Percentiles rank a stretch among this genome's conserved stretches.
Conservation (phyloP, 2,113 vertebrate species). For the Suncus etruscus region DNA sequence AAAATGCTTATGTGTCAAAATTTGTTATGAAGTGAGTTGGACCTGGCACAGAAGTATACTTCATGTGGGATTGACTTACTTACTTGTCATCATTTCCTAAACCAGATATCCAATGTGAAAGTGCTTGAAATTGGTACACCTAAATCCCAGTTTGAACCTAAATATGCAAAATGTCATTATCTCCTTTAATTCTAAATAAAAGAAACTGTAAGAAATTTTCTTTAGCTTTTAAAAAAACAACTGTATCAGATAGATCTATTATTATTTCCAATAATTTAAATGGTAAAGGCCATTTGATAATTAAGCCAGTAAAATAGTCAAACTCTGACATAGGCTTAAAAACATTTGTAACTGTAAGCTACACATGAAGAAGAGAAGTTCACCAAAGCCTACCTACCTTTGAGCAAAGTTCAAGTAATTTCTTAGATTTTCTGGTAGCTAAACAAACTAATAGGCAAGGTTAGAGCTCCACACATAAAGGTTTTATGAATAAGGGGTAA, state of each 20-base stretch:
- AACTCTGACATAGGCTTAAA: slow-evolving; percentile 36
- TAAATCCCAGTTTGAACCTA: slow-evolving; percentile 38
- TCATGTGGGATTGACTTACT: neutral
- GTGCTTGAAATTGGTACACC: slow-evolving; percentile 10
- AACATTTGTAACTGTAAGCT: neutral
- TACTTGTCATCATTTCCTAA: neutral
- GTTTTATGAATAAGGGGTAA: neutral
- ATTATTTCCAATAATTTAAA: slow-evolving; percentile 14
- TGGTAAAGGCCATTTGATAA: slow-evolving; percentile 29
- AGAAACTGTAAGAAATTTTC: neutral
- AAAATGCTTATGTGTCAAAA: neutral
- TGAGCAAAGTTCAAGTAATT: slow-evolving; percentile 39
- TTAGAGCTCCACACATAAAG: neutral
- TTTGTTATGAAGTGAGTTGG: slow-evolving; percentile 42
- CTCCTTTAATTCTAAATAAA: slow-evolving; percentile 48
- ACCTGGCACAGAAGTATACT: slow-evolving; percentile 22
- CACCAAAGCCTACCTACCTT: neutral
- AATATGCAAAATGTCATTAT: slow-evolving; percentile 2
- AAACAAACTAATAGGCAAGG: slow-evolving; percentile 11
- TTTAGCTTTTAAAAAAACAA: neutral
- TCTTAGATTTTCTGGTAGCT: slow-evolving; percentile 2
- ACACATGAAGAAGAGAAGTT: neutral
- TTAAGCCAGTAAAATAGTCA: slow-evolving; percentile 24
- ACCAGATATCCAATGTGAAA: slow-evolving; percentile 19
- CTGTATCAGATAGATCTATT: slow-evolving; percentile 24